Conservation (phyloP, 1,140 invertebrate species). For the Ostrea edulis region DNA sequence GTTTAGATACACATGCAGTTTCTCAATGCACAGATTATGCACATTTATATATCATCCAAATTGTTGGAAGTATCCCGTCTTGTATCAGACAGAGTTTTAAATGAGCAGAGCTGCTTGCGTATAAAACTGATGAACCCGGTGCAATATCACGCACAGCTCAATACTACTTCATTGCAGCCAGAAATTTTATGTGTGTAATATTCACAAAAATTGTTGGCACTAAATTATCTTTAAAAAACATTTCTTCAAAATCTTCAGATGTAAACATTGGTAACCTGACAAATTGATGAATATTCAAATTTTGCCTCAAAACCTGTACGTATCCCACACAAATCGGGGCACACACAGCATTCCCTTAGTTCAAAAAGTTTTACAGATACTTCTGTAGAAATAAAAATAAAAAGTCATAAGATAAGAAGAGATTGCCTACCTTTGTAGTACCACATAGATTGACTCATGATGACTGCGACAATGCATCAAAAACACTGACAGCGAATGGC, state of each 20-base stretch:
- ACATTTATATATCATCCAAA: no score
- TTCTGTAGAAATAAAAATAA: neutral
- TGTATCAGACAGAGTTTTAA: no score
- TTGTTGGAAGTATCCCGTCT: no score
- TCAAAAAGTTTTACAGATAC: neutral
- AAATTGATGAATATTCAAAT: conserved; percentile 22
- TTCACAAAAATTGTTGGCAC: neutral
- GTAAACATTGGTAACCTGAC: neutral
- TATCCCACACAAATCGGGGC: neutral
- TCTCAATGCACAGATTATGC: no score
- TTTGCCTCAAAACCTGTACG: neutral
- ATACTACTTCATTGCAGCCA: no score
- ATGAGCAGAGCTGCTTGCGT: no score
- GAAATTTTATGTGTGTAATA: no score
- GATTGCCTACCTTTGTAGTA: conserved; percentile 13
- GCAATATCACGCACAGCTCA: no score
- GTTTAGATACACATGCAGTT: no score
- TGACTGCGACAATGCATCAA: conserved; percentile 21
- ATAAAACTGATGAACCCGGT: no score
- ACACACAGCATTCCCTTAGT: neutral
- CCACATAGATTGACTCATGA: conserved; percentile 22
- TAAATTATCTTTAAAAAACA: neutral
- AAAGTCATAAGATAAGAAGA: neutral
- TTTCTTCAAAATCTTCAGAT: neutral
- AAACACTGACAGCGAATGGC: conserved; percentile 2